A percentile compares a stretch with the other conserved stretches of the same genome.
Conservation (phyloP, 2,888 invertebrate species). For the Caenorhabditis parvicauda region DNA sequence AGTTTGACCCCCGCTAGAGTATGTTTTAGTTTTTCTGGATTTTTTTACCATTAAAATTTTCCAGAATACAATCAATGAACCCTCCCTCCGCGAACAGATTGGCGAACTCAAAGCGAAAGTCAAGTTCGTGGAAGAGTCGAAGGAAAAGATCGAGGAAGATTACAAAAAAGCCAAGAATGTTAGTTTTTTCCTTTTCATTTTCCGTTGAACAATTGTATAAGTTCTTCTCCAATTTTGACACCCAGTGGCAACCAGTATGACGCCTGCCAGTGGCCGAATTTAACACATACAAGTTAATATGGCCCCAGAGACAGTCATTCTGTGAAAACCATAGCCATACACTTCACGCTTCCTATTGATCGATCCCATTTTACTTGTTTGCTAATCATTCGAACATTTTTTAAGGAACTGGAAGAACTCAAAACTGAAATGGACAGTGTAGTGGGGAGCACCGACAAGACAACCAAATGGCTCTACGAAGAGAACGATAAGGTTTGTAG, state of each 20-base stretch:
- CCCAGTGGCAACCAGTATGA: too few species aligned
- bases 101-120: slow-evolving; percentile 1
- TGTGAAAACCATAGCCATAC: too few species aligned
- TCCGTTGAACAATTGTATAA: too few species aligned
- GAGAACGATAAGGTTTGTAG: slow-evolving; percentile 28
- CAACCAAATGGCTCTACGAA: slow-evolving; percentile 21
- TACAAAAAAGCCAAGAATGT: too few species aligned
- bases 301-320: too few species aligned
- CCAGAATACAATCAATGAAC: background rate
- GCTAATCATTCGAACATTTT: too few species aligned
- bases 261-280: too few species aligned
- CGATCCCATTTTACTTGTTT: too few species aligned
- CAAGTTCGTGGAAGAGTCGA: slow-evolving; percentile 13
- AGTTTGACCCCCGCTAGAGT: slow-evolving; percentile 13
- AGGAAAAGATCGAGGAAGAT: slow-evolving; percentile 16
- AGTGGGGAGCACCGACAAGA: slow-evolving; percentile 22
- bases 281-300: too few species aligned
- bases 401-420: slow-evolving; percentile 68
- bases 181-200: too few species aligned
- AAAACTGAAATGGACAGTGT: slow-evolving; percentile 67
- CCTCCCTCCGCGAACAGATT: background rate
- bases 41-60: background rate
- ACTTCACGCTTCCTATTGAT: too few species aligned
- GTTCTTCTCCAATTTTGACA: too few species aligned
- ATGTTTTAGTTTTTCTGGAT: background rate